These are phyloP conservation scores for Lamprotornis superbus DNA, from an alignment of 2,113 vertebrate genomes.

Conservation along the genomic window DNA sequence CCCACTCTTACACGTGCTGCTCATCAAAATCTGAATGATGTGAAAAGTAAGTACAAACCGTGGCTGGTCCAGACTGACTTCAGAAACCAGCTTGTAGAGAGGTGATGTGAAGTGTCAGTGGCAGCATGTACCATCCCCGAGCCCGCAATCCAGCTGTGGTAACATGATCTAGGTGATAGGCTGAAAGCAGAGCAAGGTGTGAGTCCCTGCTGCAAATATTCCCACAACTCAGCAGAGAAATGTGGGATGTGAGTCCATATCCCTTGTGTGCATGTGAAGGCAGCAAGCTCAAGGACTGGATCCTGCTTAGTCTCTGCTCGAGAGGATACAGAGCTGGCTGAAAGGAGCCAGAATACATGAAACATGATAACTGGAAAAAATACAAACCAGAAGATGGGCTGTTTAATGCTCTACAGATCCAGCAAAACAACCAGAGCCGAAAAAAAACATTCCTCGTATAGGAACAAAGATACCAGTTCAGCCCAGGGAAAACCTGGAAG, in stretches of 20 bases:
- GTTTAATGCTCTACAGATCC: conserved; percentile 46
- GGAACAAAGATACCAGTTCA: neutral
- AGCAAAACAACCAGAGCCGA: neutral
- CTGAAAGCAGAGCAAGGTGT: neutral
- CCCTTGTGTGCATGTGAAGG: neutral
- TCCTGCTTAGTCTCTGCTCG: neutral
- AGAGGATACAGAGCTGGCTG: neutral
- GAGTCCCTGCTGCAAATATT: neutral
- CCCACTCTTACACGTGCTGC: neutral
- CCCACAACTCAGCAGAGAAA: neutral
- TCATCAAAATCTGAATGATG: neutral
- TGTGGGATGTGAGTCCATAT: neutral
- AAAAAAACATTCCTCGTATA: neutral
- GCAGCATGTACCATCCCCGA: neutral
- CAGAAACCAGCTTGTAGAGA: neutral
- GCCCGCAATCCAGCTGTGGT: neutral
- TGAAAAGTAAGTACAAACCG: neutral
- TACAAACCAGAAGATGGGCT: conserved; percentile 55
- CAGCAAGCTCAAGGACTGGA: neutral
- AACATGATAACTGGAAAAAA: conserved; percentile 58
- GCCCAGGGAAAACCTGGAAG: neutral
- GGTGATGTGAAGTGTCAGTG: neutral
- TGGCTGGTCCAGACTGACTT: neutral
- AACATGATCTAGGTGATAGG: neutral
- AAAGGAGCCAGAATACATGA: conserved; percentile 43